Evolutionary conservation across 23 tunicate species (phyloP).

Genomic region (Trididemnum clinides): DNA sequence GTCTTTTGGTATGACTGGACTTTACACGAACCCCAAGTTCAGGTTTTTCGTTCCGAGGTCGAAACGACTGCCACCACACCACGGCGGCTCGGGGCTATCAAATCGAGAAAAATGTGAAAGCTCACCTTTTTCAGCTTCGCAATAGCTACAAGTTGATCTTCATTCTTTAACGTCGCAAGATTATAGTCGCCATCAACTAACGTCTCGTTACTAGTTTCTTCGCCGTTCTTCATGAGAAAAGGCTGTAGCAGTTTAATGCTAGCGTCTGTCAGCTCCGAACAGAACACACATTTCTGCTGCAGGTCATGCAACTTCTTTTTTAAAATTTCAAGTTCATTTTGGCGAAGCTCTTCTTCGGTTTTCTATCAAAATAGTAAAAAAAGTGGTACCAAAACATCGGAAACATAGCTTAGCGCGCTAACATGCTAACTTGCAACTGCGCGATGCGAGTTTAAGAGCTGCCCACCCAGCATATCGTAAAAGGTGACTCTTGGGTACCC

Average conservation of each 20-base stretch:
- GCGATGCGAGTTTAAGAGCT: no score
- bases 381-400: no score
- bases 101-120: neutral
- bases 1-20: no score
- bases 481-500: no score
- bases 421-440: no score
- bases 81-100: no score
- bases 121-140: slow-evolving; percentile 29
- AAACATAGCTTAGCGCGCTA: no score
- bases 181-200: neutral
- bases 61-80: no score
- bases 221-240: neutral
- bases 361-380: neutral
- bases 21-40: no score
- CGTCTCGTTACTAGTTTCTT: neutral
- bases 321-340: slow-evolving; percentile 6
- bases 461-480: no score
- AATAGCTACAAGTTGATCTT: slow-evolving; percentile 25
- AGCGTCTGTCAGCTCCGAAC: slow-evolving; percentile 61
- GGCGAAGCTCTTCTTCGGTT: slow-evolving; percentile 2
- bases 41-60: no score
- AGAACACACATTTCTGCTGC: slow-evolving; percentile 57
- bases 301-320: slow-evolving; percentile 23
- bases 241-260: slow-evolving; percentile 52
- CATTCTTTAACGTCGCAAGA: neutral